Evolutionary conservation across 64 coral and sea anemone species (phyloP).

Genomic region (Pocillopora damicornis): DNA sequence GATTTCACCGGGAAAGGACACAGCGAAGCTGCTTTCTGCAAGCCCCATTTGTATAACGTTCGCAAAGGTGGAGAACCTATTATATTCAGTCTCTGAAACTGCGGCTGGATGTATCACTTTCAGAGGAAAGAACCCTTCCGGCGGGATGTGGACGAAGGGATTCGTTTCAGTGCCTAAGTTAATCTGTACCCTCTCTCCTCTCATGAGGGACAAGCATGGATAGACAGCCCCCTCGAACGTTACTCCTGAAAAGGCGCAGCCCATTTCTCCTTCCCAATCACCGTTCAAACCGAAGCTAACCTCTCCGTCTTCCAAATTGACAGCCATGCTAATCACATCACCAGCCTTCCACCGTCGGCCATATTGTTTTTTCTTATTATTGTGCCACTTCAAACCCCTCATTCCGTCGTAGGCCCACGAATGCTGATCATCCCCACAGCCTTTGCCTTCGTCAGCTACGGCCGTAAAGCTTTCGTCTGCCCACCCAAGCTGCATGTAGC

Average conservation of each 20-base stretch:
- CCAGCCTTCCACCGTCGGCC: slow-evolving; percentile 54
- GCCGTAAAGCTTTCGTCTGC: slow-evolving; percentile 62
- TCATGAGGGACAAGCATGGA: slow-evolving; percentile 66
- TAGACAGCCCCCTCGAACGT: slow-evolving; percentile 46
- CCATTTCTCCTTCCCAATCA: slow-evolving; percentile 46
- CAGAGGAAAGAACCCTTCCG: slow-evolving; percentile 37
- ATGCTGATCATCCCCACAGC: slow-evolving; percentile 69
- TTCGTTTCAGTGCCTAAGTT: slow-evolving; percentile 54
- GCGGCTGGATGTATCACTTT: slow-evolving; percentile 17
- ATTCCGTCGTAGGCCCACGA: slow-evolving; percentile 79
- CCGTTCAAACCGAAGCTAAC: slow-evolving; percentile 71
- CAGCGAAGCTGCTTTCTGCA: slow-evolving; percentile 54
- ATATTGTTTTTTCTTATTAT: slow-evolving; percentile 54
- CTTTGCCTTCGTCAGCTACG: slow-evolving; percentile 52
- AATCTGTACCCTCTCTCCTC: slow-evolving; percentile 58
- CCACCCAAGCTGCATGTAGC: slow-evolving; percentile 77
- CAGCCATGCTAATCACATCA: slow-evolving; percentile 57
- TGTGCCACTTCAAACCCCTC: slow-evolving; percentile 64
- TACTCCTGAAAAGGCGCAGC: slow-evolving; percentile 52
- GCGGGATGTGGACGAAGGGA: slow-evolving; percentile 50
- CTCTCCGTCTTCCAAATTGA: slow-evolving; percentile 43
- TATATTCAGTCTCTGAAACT: slow-evolving; percentile 18
- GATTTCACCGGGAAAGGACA: slow-evolving; percentile 71
- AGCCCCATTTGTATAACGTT: slow-evolving; percentile 68
- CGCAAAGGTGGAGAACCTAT: slow-evolving; percentile 49